Evolutionary conservation across 2,113 vertebrate genomes (phyloP).

Genomic region (Sinocyclocheilus anophthalmus): DNA sequence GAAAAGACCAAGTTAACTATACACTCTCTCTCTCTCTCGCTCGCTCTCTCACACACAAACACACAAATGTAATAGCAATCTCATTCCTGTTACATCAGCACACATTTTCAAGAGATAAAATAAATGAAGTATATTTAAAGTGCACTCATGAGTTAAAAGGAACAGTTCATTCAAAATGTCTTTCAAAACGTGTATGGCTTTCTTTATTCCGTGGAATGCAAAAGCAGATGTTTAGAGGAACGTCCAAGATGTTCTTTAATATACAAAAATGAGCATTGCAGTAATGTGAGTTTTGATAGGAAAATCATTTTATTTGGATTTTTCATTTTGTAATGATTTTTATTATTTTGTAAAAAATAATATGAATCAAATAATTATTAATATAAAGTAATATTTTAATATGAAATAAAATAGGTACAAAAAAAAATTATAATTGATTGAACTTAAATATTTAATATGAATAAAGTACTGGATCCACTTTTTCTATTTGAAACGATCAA

Average conservation of each 20-base stretch:
- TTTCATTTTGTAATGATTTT: no score
- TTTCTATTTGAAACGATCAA: no score
- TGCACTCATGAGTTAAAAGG: background rate
- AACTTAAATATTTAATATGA: no score
- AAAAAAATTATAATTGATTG: no score
- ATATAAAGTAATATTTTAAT: no score
- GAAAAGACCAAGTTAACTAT: conserved; percentile 29
- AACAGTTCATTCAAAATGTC: background rate
- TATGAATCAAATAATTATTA: no score
- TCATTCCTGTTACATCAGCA: conserved; percentile 48
- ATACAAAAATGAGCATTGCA: no score
- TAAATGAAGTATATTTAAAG: background rate
- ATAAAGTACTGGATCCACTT: no score
- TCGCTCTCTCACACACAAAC: background rate
- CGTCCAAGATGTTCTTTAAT: background rate
- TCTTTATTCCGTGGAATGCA: background rate
- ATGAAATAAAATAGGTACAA: no score
- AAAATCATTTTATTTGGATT: no score
- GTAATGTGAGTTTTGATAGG: no score
- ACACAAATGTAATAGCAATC: conserved; percentile 4
- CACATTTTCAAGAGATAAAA: conserved; percentile 43
- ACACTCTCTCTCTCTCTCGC: background rate
- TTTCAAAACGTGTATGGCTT: background rate
- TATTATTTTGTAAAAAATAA: no score
- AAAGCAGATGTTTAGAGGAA: background rate